A percentile compares a stretch with the other conserved stretches of the same genome.
phyloP scores from a whole-genome alignment of 1,140 invertebrate genomes.

The Bursaphelenchus mucronatus region DNA sequence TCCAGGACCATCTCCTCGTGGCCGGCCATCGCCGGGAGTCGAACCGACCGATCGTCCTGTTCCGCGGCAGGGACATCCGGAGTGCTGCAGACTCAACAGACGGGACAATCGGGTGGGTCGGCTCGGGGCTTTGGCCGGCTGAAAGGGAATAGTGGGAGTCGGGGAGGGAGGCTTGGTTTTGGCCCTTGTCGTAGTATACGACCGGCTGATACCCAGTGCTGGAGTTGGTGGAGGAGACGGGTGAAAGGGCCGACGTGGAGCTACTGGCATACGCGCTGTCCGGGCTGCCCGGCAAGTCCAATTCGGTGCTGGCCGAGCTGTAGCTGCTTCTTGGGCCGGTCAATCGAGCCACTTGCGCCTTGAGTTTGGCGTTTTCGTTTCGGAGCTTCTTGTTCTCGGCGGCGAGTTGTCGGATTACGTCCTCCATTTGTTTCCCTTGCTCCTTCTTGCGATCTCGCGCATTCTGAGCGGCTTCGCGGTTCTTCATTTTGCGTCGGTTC shows the following conservation, averaged over 20 bases:
- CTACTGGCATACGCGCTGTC: too few species aligned
- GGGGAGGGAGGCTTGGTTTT: background rate
- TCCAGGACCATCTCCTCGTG: slow-evolving; percentile 13
- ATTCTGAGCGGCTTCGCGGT: slow-evolving; percentile 92
- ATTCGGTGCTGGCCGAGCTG: background rate
- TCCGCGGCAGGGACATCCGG: slow-evolving; percentile 20
- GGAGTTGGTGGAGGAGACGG: background rate
- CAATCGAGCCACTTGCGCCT: slow-evolving; percentile 18
- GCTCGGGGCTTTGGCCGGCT: background rate
- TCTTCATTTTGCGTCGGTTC: slow-evolving; percentile 79
- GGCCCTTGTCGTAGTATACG: background rate
- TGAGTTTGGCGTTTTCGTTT: slow-evolving; percentile 40
- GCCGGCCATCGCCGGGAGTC: background rate
- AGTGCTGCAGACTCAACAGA: slow-evolving; percentile 14
- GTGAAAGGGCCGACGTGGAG: background rate
- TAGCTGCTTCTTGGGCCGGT: background rate
- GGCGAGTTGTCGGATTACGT: slow-evolving; percentile 58
- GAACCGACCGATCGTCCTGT: background rate
- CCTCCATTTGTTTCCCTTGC: slow-evolving; percentile 37
- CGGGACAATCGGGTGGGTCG: background rate
- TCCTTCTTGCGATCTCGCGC: slow-evolving; percentile 89
- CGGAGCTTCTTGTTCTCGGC: slow-evolving; percentile 46
- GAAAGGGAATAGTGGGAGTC: slow-evolving; percentile 6
- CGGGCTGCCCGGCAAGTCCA: too few species aligned
- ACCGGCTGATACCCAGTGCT: background rate